Base-by-base conservation (phyloP, 2,888 invertebrate species). In the Hipparchia semele region DNA sequence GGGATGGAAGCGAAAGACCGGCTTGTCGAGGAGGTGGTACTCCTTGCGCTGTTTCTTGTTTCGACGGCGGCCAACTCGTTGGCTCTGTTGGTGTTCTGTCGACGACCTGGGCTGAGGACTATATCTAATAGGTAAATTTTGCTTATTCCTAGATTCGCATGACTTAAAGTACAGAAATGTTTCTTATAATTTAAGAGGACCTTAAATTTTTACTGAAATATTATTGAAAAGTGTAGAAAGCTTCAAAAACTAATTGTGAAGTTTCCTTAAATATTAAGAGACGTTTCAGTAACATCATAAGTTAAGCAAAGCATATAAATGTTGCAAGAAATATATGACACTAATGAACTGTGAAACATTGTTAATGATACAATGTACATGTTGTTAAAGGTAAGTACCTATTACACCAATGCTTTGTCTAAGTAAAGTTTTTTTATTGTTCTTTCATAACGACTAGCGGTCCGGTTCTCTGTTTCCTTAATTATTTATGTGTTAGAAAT, bases 91-190 rank as follows among this genome's bases (percentile, higher is more conserved):
- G 96, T 97, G 68, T 97, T 97, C 90, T 95, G 96, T 86, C 94
- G 96, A 81, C 94, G 96, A 79, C 96, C 97, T 68, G 95, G 96
- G 66, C 92, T 97, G 67, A 94, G 97, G 83, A 97, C 97, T 78
- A 96, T 97, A 81, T 97, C 97, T 73, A 97, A 97, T 94, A 95
- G 96, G 96, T 96, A 91, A 92, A 94, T 86, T 83, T 62, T 61
- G 54, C 53, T 46, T 0, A 49, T n/a, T 33, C 12, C 12, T 1
- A 66, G 10, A 33, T 60, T 60, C 6, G 33, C 39, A 12, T 39
- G 10, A 33, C 6, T 33, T 60, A 10, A 6, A 33, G 8, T 59
- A 59, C 9, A 8, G 46, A 62, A 64, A 51, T 10, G 3, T 13
- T 51, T 33, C 46, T 51, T 33, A 53, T 33, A 49, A 23, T 64